These are phyloP conservation scores for Mormyrus hasselquistii DNA, from an alignment of 2,797 vertebrate genomes.

Conservation along the genomic window DNA sequence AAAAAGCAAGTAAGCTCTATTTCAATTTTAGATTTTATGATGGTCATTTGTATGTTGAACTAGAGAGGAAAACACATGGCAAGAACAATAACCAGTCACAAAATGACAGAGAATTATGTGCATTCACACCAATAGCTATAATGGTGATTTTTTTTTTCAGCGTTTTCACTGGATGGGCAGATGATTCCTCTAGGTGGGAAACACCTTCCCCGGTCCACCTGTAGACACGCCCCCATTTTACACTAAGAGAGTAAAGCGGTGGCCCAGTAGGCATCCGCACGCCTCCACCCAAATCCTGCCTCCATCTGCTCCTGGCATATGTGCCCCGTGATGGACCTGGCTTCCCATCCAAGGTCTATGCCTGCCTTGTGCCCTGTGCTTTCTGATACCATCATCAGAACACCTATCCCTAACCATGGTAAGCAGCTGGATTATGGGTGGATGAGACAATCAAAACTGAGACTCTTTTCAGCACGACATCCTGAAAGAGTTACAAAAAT, in stretches of 20 bases:
- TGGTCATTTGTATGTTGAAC: background rate
- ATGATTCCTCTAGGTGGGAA: background rate
- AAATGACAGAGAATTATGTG: background rate
- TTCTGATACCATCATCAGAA: background rate
- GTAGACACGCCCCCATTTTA: background rate
- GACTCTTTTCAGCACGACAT: background rate
- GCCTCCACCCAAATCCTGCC: background rate
- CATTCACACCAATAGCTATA: background rate
- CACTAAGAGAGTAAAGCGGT: background rate
- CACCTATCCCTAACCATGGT: background rate
- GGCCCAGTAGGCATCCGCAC: background rate
- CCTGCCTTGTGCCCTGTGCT: background rate
- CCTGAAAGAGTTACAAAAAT: background rate
- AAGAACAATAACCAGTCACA: background rate
- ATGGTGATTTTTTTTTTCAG: background rate
- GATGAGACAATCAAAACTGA: background rate
- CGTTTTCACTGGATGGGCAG: background rate
- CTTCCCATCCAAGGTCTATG: background rate
- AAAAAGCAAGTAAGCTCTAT: background rate
- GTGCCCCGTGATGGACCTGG: background rate
- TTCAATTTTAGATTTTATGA: background rate
- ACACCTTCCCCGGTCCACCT: background rate
- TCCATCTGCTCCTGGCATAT: background rate
- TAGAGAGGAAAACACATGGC: background rate
- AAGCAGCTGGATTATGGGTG: background rate